A percentile compares a stretch with the other conserved stretches of the same genome.
Conservation (phyloP, 2,888 invertebrate genomes). For the Subacronicta megacephala region DNA sequence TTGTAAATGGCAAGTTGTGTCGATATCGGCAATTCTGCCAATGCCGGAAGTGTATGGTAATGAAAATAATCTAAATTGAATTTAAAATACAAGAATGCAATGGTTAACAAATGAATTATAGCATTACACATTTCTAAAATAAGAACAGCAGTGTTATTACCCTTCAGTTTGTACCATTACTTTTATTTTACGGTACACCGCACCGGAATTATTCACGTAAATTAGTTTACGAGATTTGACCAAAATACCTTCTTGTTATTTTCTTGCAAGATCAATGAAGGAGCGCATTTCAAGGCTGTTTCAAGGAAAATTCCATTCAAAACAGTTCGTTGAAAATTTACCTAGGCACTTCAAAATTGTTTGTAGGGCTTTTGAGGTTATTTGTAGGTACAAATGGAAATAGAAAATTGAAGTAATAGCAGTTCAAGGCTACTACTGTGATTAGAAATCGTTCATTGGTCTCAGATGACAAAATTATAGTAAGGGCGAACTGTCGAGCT, state of each 20-base stretch:
- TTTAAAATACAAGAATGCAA: conserved; percentile 12
- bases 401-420: conserved; percentile 46
- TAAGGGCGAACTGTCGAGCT: conserved; percentile 75
- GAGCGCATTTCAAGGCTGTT: conserved; percentile 17
- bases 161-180: conserved; percentile 17
- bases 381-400: conserved; percentile 61
- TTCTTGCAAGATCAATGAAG: conserved; percentile 3
- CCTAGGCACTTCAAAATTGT: conserved; percentile 10
- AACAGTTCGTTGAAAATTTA: conserved; percentile 15
- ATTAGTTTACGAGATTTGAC: conserved; percentile 21
- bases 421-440: conserved; percentile 71
- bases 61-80: not conserved
- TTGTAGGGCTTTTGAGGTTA: conserved; percentile 54
- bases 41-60: no score
- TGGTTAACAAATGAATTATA: conserved; percentile 13
- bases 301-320: conserved; percentile 2
- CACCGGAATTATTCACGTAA: conserved; percentile 32
- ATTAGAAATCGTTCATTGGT: conserved; percentile 79
- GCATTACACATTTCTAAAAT: conserved; percentile 25
- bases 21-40: no score
- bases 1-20: no score
- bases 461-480: conserved; percentile 71
- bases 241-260: conserved; percentile 15
- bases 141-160: conserved; percentile 31
- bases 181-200: conserved; percentile 33